These are phyloP conservation scores for Etheostoma nigrum DNA, from an alignment of 2,797 vertebrate species.

Conservation along the genomic window DNA sequence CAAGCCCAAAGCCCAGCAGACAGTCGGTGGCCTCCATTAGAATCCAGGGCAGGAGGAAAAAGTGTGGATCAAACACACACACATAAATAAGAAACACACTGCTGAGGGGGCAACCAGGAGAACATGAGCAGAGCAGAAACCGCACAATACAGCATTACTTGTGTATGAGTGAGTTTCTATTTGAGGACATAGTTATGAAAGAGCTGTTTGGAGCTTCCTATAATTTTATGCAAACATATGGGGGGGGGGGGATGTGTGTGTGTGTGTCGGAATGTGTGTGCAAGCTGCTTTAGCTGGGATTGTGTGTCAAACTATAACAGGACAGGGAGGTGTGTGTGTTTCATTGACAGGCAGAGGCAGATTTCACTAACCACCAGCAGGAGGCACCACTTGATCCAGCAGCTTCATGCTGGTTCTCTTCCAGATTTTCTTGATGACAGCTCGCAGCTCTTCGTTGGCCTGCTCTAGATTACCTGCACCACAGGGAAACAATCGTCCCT, in stretches of 20 bases:
- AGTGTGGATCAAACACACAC: slow-evolving; percentile 67
- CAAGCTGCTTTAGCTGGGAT: slow-evolving; percentile 23
- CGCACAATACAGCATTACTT: slow-evolving; percentile 53
- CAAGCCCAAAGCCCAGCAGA: slow-evolving; percentile 89
- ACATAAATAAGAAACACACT: slow-evolving; percentile 70
- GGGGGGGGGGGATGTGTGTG: slow-evolving; percentile 38
- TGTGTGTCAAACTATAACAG: slow-evolving; percentile 38
- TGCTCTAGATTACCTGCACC: slow-evolving; percentile 95
- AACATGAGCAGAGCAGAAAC: slow-evolving; percentile 73
- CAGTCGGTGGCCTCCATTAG: slow-evolving; percentile 78
- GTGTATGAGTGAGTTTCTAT: slow-evolving; percentile 10
- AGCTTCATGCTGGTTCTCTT: slow-evolving; percentile 99
- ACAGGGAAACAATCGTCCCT: slow-evolving; percentile 38
- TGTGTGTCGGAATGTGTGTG: slow-evolving; percentile 33
- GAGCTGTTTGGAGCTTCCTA: slow-evolving; percentile 28
- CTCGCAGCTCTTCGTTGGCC: slow-evolving; percentile 98
- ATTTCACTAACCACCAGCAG: slow-evolving; percentile 96
- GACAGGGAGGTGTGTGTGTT: slow-evolving; percentile 19
- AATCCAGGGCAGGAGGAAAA: slow-evolving; percentile 68
- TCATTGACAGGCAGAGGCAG: slow-evolving; percentile 31
- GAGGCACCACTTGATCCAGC: slow-evolving; percentile 98
- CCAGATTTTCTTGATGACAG: slow-evolving; percentile 99
- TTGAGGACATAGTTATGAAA: slow-evolving; percentile 19
- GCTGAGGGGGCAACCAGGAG: slow-evolving; percentile 72
- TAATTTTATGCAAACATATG: slow-evolving; percentile 48